Evolutionary conservation across 2,797 vertebrate genomes (phyloP), one percentile per base, ranked within the genome.

Genomic region (Cetoscarus ocellatus): DNA sequence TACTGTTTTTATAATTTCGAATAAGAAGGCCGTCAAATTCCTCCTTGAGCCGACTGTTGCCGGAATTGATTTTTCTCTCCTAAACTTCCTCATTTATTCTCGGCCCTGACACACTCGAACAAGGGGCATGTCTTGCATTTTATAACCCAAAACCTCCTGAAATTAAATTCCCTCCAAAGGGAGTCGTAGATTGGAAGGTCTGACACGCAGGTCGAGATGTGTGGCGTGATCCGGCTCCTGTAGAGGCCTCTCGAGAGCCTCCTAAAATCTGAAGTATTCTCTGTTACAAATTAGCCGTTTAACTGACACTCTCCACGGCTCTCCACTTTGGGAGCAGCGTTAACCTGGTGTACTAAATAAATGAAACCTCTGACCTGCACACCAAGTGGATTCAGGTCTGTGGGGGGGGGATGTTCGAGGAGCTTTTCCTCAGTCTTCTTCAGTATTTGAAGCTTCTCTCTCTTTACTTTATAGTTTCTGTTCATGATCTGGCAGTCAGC

Each of bases 211-310:
- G 73, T 82, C 75, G 85, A 62, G 61, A 58, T 67, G 27, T 10
- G 58, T 75, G 48, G 14, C 64, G 57, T 60, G 51, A 48, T 70
- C 50, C 9, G n/a, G 52, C 44, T 77, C 7, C 8, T 55, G 36
- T 74, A 64, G 19, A 86, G 73, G 19, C 68, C 70, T 77, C 77
- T 76, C 60, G 10, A 67, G 63, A 27, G 44, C 67, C 48, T 43
- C 39, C 59, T 68, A 62, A 75, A 75, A 77, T 66, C 50, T 81
- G 40, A 83, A 81, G 65, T 61, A 67, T 71, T 80, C 58, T 64
- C 62, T 69, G 61, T 75, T 61, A 70, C 75, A 69, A 75, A 79
- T 73, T 39, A 77, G 51, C 52, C 53, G 39, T 75, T 80, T 81
- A 77, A 68, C 65, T 27, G 34, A 53, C 42, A 36, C 61, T 74